Evolutionary conservation across 2,113 vertebrate species (phyloP).

Genomic region (Plestiodon gilberti): DNA sequence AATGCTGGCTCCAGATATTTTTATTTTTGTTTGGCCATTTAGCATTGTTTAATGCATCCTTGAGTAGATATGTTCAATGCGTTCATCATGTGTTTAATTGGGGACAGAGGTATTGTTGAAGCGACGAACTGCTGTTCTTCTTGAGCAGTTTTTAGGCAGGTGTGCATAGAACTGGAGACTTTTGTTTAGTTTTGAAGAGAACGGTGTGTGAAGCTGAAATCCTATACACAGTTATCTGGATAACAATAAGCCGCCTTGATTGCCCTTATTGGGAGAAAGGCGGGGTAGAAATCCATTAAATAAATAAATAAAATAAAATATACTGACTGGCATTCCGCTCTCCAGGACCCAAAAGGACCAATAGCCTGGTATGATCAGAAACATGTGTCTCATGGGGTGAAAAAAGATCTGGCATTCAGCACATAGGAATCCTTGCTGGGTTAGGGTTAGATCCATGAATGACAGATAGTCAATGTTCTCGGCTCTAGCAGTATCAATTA

Average conservation of each 20-base stretch:
- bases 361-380: too few relatives aligned
- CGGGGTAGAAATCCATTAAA: too few relatives aligned
- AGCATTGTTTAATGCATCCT: slow-evolving; percentile 14
- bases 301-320: too few relatives aligned
- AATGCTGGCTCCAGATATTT: slow-evolving; percentile 37
- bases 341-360: too few relatives aligned
- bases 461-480: too few relatives aligned
- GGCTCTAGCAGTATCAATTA: too few relatives aligned
- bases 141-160: neutral
- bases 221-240: too few relatives aligned
- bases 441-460: neutral
- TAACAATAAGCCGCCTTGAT: too few relatives aligned
- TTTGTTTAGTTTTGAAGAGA: neutral
- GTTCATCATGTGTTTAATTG: slow-evolving; percentile 10
- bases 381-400: too few relatives aligned
- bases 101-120: neutral
- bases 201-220: too few relatives aligned
- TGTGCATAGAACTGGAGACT: neutral
- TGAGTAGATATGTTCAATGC: neutral
- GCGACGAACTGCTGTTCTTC: neutral
- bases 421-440: neutral
- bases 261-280: too few relatives aligned
- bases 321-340: too few relatives aligned
- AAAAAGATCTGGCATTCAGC: neutral
- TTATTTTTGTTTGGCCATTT: slow-evolving; percentile 36